These are phyloP conservation scores for Dryoscopus gambensis DNA, from an alignment of 2,113 vertebrate genomes.

Conservation along the genomic window DNA sequence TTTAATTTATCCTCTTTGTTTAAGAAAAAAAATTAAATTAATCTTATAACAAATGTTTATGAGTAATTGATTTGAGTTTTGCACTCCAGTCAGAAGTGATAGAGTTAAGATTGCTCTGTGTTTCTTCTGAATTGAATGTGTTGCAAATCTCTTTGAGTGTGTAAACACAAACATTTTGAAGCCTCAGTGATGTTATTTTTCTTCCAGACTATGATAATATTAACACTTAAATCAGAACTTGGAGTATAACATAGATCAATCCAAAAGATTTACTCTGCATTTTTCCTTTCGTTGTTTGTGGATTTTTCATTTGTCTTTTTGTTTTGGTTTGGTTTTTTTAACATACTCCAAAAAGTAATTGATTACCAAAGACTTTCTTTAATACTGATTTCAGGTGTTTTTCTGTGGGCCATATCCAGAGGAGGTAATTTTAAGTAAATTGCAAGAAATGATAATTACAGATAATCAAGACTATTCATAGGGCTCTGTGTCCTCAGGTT, in stretches of 20 bases:
- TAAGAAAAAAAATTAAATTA: slow-evolving; percentile 75
- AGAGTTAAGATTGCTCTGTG: slow-evolving; percentile 37
- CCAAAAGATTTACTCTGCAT: neutral
- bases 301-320: neutral
- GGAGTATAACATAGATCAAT: neutral
- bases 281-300: neutral
- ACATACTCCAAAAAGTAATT: neutral
- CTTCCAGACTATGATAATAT: neutral
- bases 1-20: slow-evolving; percentile 81
- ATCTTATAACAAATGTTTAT: slow-evolving; percentile 77
- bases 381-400: neutral
- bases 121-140: neutral
- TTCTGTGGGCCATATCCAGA: neutral
- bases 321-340: neutral
- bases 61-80: slow-evolving; percentile 76
- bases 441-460: neutral
- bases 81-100: slow-evolving; percentile 51
- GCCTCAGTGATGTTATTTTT: neutral
- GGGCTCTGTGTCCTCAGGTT: neutral
- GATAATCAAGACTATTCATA: neutral
- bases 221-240: neutral
- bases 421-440: neutral
- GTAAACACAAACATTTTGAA: neutral
- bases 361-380: neutral
- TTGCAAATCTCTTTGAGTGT: neutral